Evolutionary conservation across 2,113 vertebrate species (phyloP).

Genomic region (Artemisiospiza belli): DNA sequence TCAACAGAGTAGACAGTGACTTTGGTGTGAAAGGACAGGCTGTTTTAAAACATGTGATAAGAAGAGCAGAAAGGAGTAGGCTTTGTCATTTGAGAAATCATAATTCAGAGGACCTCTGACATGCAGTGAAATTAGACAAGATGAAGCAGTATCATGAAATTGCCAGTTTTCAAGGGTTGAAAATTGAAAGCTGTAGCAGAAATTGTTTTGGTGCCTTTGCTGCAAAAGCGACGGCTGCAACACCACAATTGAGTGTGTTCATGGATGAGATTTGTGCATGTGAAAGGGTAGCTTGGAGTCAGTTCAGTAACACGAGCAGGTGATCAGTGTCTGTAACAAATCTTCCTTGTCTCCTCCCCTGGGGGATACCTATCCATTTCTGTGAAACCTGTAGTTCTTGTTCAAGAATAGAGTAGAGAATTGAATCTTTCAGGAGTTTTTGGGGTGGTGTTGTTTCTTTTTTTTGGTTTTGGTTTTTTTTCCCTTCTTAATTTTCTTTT

Average conservation of each 20-base stretch:
- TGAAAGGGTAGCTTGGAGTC: background rate
- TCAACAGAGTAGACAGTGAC: background rate
- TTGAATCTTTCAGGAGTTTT: background rate
- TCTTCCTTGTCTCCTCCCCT: background rate
- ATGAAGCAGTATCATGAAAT: background rate
- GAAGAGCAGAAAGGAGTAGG: background rate
- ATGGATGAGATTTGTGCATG: background rate
- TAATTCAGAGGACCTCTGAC: background rate
- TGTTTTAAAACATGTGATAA: background rate
- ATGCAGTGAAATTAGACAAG: background rate
- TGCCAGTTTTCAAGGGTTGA: background rate
- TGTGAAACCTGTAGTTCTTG: background rate
- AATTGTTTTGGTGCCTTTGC: background rate
- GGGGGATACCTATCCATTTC: background rate
- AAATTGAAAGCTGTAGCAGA: background rate
- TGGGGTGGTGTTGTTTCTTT: too few species aligned
- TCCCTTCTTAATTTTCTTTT: accelerated
- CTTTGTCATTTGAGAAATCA: background rate
- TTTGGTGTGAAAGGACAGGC: background rate
- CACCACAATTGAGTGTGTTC: background rate
- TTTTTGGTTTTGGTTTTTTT: too few species aligned
- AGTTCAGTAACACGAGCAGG: background rate
- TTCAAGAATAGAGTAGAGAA: background rate
- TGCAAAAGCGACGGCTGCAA: background rate
- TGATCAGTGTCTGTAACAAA: background rate